Evolutionary conservation across 2,888 invertebrate genomes (phyloP).

Genomic region (Lycaena phlaeas): DNA sequence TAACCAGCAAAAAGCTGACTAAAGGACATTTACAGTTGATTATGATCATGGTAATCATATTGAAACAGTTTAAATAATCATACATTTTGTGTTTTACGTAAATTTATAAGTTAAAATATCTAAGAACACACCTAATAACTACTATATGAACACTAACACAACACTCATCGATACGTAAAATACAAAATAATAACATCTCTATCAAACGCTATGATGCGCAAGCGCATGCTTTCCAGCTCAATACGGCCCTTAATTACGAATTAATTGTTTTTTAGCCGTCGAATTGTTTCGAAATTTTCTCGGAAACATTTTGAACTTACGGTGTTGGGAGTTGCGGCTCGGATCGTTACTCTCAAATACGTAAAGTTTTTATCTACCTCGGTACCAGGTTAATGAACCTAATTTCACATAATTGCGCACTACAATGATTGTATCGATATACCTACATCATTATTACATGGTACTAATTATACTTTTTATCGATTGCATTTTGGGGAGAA

Average conservation of each 20-base stretch:
- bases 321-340: conserved; percentile 22
- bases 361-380: conserved; percentile 25
- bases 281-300: conserved; percentile 49
- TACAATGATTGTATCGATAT: conserved; percentile 7
- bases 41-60: no score
- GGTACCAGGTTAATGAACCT: conserved; percentile 24
- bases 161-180: no score
- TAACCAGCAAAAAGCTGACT: no score
- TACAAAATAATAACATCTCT: conserved; percentile 44
- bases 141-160: no score
- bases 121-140: no score
- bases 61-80: no score
- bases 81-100: no score
- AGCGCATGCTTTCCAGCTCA: conserved; percentile 54
- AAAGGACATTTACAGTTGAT: no score
- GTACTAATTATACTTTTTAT: no score
- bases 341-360: conserved; percentile 32
- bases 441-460: conserved; percentile 3
- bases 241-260: conserved; percentile 65
- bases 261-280: conserved; percentile 64
- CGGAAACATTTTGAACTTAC: conserved; percentile 34
- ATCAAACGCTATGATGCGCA: conserved; percentile 43
- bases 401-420: conserved; percentile 15
- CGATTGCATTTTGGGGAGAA: no score
- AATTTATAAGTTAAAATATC: no score